Percentiles rank a stretch among this genome's conserved stretches.
Conservation (phyloP, 1,140 invertebrate species). For the Chelonus insularis region DNA sequence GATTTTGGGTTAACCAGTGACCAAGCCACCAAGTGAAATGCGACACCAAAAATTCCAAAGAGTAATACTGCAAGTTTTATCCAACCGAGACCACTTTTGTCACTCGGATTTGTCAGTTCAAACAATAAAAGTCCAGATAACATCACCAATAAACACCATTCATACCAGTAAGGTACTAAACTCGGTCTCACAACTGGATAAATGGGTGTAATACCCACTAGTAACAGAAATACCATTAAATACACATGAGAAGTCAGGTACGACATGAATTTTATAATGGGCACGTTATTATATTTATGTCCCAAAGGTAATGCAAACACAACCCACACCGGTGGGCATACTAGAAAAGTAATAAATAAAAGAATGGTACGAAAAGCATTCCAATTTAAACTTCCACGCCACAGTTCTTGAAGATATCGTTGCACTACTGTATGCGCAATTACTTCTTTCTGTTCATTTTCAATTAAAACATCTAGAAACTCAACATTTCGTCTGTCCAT, state of each 20-base stretch:
- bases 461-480: conserved; percentile 96
- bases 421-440: conserved; percentile 88
- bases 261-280: conserved; percentile 99
- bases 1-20: conserved; percentile 68
- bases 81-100: conserved; percentile 92
- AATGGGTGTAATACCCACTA: conserved; percentile 90
- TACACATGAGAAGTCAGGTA: conserved; percentile 98
- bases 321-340: conserved; percentile 95
- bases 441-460: conserved; percentile 98
- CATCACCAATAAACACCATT: conserved; percentile 95
- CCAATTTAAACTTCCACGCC: conserved; percentile 95
- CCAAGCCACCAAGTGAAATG: conserved; percentile 83
- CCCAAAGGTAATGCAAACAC: conserved; percentile 93
- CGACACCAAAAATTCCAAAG: conserved; percentile 90
- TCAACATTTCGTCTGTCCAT: conserved; percentile 90
- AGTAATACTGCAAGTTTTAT: conserved; percentile 89
- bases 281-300: conserved; percentile 93
- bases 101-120: conserved; percentile 94
- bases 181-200: conserved; percentile 76
- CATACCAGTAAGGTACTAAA: conserved; percentile 87
- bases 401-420: conserved; percentile 90
- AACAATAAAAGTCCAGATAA: conserved; percentile 93
- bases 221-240: conserved; percentile 88
- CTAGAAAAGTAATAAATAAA: conserved; percentile 87
- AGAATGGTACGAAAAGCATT: conserved; percentile 91